Percentiles rank a stretch among this genome's conserved stretches.
These are phyloP conservation scores for Parotocinclus haroldoi DNA, from an alignment of 2,797 vertebrate species.

Conservation along the genomic window DNA sequence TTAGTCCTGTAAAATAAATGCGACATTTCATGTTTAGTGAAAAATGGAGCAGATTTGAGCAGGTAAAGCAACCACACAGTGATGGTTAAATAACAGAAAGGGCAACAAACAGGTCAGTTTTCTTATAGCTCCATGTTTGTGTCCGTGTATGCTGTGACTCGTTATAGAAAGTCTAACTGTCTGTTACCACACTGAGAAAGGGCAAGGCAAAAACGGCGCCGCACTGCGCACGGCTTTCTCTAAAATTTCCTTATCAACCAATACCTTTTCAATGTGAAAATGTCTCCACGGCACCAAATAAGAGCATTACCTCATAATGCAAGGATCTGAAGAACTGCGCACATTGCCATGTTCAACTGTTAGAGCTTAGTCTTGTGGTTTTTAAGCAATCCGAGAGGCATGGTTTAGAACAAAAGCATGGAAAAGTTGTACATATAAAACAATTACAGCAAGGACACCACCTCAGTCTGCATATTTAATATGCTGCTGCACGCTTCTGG, in stretches of 20 bases:
- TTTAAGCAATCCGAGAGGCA: background rate
- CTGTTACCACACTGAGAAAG: too few relatives aligned
- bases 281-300: constrained; percentile 2
- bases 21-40: too few relatives aligned
- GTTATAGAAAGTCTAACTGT: too few relatives aligned
- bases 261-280: background rate
- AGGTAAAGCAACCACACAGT: too few relatives aligned
- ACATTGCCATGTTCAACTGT: background rate
- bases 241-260: background rate
- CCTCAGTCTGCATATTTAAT: background rate
- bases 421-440: background rate
- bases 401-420: background rate
- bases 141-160: too few relatives aligned
- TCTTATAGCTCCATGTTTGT: too few relatives aligned
- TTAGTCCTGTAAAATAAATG: too few relatives aligned
- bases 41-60: too few relatives aligned
- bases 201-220: too few relatives aligned
- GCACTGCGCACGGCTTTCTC: too few relatives aligned
- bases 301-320: background rate
- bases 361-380: background rate
- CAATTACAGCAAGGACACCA: background rate
- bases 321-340: background rate
- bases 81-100: too few relatives aligned
- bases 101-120: too few relatives aligned
- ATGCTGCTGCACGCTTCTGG: background rate